phyloP scores from a whole-genome alignment of 2,797 vertebrate genomes.

The Schizopygopsis malacanthus region DNA sequence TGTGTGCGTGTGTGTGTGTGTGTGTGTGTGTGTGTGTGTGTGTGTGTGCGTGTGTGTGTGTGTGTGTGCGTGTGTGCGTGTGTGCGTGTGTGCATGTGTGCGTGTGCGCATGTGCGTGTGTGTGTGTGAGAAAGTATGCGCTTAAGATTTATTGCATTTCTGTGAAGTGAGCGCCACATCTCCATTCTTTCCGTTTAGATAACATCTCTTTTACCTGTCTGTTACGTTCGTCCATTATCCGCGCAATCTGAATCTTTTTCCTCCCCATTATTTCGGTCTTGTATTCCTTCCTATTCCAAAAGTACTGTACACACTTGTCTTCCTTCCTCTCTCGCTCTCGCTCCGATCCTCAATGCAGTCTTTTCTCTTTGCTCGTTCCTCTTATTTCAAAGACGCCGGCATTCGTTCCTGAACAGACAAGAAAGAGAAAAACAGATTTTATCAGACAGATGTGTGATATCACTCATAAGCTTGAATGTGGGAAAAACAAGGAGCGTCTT shows the following conservation, averaged over 20 bases:
- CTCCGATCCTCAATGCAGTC: conserved; percentile 51
- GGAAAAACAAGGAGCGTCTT: background rate
- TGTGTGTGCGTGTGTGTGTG: no score
- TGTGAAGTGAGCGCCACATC: background rate
- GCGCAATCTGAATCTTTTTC: conserved; percentile 99
- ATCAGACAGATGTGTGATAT: conserved; percentile 22
- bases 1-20: background rate
- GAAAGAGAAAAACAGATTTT: conserved; percentile 26
- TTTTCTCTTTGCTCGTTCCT: conserved; percentile 47
- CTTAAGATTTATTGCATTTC: conserved; percentile 5
- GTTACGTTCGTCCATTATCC: conserved; percentile 98
- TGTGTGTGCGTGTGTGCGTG: no score
- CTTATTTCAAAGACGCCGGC: conserved; percentile 57
- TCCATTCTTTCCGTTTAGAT: conserved; percentile 1
- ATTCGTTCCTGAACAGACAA: conserved; percentile 55
- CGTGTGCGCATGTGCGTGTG: no score
- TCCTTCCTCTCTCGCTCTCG: conserved; percentile 53
- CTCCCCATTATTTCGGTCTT: conserved; percentile 89
- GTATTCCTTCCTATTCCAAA: conserved; percentile 64
- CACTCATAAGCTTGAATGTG: background rate
- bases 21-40: background rate
- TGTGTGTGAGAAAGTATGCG: background rate
- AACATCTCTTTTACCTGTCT: conserved; percentile 85
- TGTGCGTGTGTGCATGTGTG: background rate
- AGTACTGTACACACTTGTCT: conserved; percentile 66